Conservation (phyloP, 2,113 vertebrate species). For the Prionailurus bengalensis region DNA sequence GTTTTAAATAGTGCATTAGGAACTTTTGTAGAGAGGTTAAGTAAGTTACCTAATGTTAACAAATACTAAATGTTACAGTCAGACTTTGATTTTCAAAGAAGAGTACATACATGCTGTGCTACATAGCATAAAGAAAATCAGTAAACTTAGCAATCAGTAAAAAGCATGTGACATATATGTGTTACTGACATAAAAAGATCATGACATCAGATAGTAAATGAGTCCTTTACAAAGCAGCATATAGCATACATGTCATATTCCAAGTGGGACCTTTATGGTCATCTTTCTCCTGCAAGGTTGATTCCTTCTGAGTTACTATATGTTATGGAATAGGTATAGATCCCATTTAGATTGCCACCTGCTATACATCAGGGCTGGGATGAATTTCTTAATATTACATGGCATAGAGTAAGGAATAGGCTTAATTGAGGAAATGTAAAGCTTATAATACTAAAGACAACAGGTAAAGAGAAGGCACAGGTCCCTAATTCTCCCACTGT, state of each 20-base stretch:
- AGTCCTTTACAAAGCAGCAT: slow-evolving; percentile 31
- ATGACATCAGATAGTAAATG: background rate
- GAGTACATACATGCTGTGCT: background rate
- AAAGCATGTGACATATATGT: background rate
- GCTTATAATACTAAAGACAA: background rate
- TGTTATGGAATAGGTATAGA: background rate
- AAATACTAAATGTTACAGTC: background rate
- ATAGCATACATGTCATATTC: background rate
- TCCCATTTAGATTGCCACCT: background rate
- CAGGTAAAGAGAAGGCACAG: background rate
- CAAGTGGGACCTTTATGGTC: background rate
- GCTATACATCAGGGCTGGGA: background rate
- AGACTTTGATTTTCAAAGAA: slow-evolving; percentile 48
- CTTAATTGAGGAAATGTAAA: background rate
- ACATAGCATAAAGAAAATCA: no score
- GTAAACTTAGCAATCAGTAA: background rate
- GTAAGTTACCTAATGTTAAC: background rate
- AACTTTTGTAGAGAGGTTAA: background rate
- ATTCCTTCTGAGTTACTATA: background rate
- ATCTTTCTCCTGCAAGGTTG: background rate
- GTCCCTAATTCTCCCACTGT: background rate
- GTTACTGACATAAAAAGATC: background rate
- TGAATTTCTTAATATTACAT: background rate
- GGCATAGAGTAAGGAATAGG: background rate
- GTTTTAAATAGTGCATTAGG: background rate